These are phyloP conservation scores for Arizona elegans DNA, from an alignment of 2,113 vertebrate species.

Conservation along the genomic window DNA sequence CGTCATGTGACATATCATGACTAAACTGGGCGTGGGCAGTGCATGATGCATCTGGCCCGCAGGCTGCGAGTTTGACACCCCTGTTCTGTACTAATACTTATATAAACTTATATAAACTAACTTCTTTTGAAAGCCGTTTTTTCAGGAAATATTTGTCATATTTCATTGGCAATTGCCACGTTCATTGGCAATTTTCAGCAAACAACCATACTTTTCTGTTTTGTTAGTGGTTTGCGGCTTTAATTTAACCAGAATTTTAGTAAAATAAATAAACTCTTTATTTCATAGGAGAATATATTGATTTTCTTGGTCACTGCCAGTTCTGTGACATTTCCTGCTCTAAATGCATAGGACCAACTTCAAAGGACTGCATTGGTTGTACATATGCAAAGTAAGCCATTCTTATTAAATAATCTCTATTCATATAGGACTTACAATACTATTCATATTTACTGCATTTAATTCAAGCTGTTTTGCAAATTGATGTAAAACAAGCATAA, in stretches of 20 bases:
- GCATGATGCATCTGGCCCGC: no score
- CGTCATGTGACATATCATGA: no score
- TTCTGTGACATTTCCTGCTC: conserved; percentile 78
- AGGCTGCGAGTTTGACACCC: no score
- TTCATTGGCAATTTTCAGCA: not conserved
- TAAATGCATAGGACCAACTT: conserved; percentile 79
- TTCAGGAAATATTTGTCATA: not conserved
- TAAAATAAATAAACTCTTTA: conserved; percentile 48
- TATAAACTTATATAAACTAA: conserved; percentile 1
- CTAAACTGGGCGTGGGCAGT: no score
- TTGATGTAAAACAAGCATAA: not conserved
- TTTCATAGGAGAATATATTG: conserved; percentile 77
- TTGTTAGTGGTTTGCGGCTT: not conserved
- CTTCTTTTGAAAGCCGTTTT: not conserved
- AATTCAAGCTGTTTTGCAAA: not conserved
- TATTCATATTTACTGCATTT: no score
- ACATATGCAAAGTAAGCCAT: conserved; percentile 70
- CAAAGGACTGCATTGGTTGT: conserved; percentile 80
- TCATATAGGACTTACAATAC: not conserved
- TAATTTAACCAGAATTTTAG: not conserved
- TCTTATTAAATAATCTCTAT: not conserved
- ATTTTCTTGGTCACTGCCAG: conserved; percentile 67
- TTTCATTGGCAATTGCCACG: not conserved
- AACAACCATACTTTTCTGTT: not conserved
- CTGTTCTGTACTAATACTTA: not conserved